Evolutionary conservation across 2,888 invertebrate species (phyloP), one percentile per base, ranked within the genome.

Genomic region (Cryptophagus acutangulus): DNA sequence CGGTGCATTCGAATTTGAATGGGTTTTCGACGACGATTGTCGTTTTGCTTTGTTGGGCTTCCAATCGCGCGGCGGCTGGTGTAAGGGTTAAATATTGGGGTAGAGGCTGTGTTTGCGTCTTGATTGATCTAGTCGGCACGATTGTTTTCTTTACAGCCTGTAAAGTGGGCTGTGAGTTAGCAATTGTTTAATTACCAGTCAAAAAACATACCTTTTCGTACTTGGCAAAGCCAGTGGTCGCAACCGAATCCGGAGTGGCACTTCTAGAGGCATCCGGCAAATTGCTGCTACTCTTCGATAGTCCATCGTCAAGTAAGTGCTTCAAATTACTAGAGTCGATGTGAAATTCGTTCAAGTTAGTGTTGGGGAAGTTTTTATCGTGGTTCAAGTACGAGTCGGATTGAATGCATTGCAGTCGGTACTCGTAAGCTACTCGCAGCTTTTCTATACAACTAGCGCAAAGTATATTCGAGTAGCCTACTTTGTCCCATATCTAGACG

Each of bases 311-410:
- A n/a, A 8, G 6, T n/a, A 20, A 20, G 6, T 8, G 24, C 29
- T 45, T 41, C 9, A 41, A 28, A 5, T 34, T 36, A 12, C 36
- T 36, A 1, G 41, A 20, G 1, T 38, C 8, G 2, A 42, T 10
- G 10, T 45, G 41, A 15, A 39, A 45, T 5, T 45, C 45, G 24
- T 45, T 40, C 9, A 45, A 29, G 33, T 41, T 45, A 5, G 45
- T 42, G 16, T 35, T 37, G 9, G 33, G 33, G 20, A 56, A 58
- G 14, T 55, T 57, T 47, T 54, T 54, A 10, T 59, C 51, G 29
- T 31, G 14, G 3, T 13, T 31, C 3, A 31, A 15, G 45, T 57
- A 65, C 33, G 38, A 42, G 17, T 46, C 46, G 3, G 46, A 40
- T n/a, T 46, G 33, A 10, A 46, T 34, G 15, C 46, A 46, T 25